phyloP scores from a whole-genome alignment of 2,797 vertebrate species.

The Gymnoscopelus microlampas region DNA sequence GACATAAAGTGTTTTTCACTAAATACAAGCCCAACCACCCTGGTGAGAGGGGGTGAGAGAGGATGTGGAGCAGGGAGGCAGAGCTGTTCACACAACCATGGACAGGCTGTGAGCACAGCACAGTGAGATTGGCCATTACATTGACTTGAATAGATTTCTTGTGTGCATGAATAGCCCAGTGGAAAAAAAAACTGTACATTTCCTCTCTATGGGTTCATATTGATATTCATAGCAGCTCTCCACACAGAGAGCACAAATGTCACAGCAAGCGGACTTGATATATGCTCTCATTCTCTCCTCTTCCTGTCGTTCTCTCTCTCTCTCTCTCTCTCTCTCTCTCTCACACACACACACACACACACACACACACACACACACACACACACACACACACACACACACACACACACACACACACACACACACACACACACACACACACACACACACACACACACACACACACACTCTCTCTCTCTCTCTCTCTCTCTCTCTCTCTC shows the following conservation, averaged over 20 bases:
- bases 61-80: slow-evolving; percentile 57
- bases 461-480: too few relatives aligned
- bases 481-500: too few relatives aligned
- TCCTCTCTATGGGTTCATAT: slow-evolving; percentile 75
- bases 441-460: too few relatives aligned
- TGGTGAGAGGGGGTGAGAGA: slow-evolving; percentile 40
- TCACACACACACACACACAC: slow-evolving; percentile 39
- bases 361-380: too few relatives aligned
- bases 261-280: slow-evolving; percentile 75
- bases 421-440: too few relatives aligned
- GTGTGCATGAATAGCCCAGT: slow-evolving; percentile 76
- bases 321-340: slow-evolving; percentile 70
- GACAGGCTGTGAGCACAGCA: slow-evolving; percentile 33
- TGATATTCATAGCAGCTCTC: slow-evolving; percentile 81
- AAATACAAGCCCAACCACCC: slow-evolving; percentile 54
- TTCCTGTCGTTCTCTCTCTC: slow-evolving; percentile 75
- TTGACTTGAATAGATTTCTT: slow-evolving; percentile 78
- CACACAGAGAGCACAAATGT: slow-evolving; percentile 75
- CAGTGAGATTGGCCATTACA: slow-evolving; percentile 72
- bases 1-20: slow-evolving; percentile 75
- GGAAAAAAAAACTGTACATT: slow-evolving; percentile 62
- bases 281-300: slow-evolving; percentile 77
- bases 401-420: too few relatives aligned
- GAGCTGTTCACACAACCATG: slow-evolving; percentile 65
- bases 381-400: too few relatives aligned